phyloP scores from a whole-genome alignment of 2,888 invertebrate genomes.

The Andrena bicolor region DNA sequence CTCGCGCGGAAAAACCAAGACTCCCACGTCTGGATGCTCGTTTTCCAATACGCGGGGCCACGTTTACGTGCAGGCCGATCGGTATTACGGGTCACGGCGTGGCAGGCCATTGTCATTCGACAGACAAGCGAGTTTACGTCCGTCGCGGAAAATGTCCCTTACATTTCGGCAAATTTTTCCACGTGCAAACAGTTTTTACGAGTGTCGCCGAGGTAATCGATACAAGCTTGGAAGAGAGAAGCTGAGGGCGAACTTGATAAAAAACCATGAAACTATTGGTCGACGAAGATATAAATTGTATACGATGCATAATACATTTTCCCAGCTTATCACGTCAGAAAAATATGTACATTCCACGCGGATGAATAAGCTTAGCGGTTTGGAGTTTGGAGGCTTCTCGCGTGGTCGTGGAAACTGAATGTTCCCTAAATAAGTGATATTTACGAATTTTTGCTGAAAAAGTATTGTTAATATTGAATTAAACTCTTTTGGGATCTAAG shows the following conservation, averaged over 20 bases:
- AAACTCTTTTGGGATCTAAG: no score
- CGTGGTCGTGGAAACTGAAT: no score
- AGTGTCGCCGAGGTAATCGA: slow-evolving; percentile 17
- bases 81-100: slow-evolving; percentile 18
- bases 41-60: slow-evolving; percentile 1
- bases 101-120: not conserved
- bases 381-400: no score
- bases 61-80: slow-evolving; percentile 19
- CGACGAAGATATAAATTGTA: not conserved
- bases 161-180: slow-evolving; percentile 13
- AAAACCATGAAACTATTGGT: not conserved
- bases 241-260: not conserved
- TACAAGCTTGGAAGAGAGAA: not conserved
- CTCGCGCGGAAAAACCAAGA: not conserved
- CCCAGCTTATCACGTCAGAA: no score
- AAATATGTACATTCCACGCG: no score
- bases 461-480: no score
- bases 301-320: not conserved
- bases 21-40: not conserved
- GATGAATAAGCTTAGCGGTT: no score
- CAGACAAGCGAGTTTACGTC: slow-evolving; percentile 27
- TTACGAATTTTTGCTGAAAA: no score
- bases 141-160: not conserved
- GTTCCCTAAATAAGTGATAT: no score
- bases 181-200: not conserved